Percentiles rank a stretch among this genome's conserved stretches.
phyloP scores from a whole-genome alignment of 2,797 vertebrate genomes.

The Acomys russatus region DNA sequence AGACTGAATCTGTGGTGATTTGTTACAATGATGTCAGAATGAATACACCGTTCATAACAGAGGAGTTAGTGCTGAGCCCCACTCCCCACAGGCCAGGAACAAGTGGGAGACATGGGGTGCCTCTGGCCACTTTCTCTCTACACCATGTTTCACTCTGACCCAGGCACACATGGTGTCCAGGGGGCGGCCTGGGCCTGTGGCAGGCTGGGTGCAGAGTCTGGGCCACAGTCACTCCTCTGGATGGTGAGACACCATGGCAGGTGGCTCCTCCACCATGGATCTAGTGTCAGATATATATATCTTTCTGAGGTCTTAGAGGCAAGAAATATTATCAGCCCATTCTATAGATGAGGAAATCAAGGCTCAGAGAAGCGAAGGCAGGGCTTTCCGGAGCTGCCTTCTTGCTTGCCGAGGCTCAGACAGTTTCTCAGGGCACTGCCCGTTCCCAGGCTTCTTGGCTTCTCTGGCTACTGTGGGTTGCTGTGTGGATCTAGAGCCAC shows the following conservation, averaged over 20 bases:
- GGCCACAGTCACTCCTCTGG: background rate
- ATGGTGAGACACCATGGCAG: background rate
- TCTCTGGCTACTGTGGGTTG: background rate
- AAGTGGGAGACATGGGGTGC: background rate
- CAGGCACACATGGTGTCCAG: background rate
- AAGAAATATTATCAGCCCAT: conserved; percentile 20
- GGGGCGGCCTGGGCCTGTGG: background rate
- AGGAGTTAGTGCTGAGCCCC: background rate
- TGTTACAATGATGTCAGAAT: background rate
- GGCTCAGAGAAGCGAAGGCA: background rate
- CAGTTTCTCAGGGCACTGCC: background rate
- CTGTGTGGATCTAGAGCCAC: background rate
- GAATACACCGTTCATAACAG: background rate
- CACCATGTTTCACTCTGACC: background rate
- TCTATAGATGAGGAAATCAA: conserved; percentile 58
- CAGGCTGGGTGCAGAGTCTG: background rate
- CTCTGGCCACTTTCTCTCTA: background rate
- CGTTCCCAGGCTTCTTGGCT: background rate
- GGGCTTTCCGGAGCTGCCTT: background rate
- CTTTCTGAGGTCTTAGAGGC: background rate
- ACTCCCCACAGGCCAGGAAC: background rate
- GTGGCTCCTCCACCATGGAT: background rate
- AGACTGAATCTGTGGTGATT: background rate
- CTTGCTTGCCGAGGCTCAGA: background rate
- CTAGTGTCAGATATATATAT: background rate